A percentile compares a stretch with the other conserved stretches of the same genome.
These are phyloP conservation scores for Parnassius smintheus DNA, from an alignment of 2,888 invertebrate species.

Conservation along the genomic window DNA sequence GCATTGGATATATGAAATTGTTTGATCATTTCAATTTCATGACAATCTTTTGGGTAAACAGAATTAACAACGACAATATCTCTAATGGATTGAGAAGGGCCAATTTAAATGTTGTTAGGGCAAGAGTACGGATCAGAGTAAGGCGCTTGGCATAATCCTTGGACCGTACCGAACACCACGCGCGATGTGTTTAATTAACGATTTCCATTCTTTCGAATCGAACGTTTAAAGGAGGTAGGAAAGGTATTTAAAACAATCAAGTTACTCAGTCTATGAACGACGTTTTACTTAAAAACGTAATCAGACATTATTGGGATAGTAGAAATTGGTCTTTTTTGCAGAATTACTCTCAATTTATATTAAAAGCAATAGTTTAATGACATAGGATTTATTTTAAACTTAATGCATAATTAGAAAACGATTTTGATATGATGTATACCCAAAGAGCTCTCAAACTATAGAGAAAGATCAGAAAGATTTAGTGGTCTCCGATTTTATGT, in stretches of 20 bases:
- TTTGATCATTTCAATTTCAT: conserved; percentile 20
- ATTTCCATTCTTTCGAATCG: conserved; percentile 37
- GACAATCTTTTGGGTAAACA: conserved; percentile 9
- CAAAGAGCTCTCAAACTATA: too few species aligned
- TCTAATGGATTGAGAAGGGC: conserved; percentile 29
- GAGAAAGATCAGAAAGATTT: too few species aligned
- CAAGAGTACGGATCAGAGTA: conserved; percentile 36
- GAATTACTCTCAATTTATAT: too few species aligned
- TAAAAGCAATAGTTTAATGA: too few species aligned
- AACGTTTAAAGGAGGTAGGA: conserved; percentile 2
- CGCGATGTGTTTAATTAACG: conserved; percentile 49
- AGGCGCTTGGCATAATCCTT: conserved; percentile 43
- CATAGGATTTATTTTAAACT: too few species aligned
- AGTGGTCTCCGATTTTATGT: too few species aligned
- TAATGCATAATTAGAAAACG: too few species aligned
- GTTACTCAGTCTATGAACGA: background rate
- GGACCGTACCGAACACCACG: conserved; percentile 42
- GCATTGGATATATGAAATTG: background rate
- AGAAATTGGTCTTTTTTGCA: too few species aligned
- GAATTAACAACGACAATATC: conserved; percentile 25
- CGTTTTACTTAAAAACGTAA: too few species aligned
- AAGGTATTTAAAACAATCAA: background rate
- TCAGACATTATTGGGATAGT: too few species aligned
- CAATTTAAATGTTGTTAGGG: conserved; percentile 44
- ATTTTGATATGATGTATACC: too few species aligned